phyloP scores from a whole-genome alignment of 2,888 invertebrate genomes.

The Scaptomyza flava region DNA sequence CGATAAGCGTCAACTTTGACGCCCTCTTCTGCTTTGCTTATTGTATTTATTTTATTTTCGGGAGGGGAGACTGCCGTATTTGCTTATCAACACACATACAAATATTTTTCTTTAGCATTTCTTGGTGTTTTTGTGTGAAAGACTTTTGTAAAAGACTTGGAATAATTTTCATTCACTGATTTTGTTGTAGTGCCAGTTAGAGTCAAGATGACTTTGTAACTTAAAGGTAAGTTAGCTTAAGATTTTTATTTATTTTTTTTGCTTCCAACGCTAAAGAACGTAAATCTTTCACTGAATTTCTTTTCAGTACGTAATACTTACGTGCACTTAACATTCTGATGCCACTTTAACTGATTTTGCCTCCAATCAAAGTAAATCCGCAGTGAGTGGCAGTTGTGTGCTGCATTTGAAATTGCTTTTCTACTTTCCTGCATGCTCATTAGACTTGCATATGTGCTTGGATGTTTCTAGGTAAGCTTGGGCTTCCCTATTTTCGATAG shows the following conservation, averaged over 20 bases:
- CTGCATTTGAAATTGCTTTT: constrained; percentile 39
- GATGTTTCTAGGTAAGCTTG: constrained; percentile 30
- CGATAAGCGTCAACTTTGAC: constrained; percentile 77
- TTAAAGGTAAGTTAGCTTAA: not conserved
- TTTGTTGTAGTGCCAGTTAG: constrained; percentile 19
- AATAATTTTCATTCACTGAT: not conserved
- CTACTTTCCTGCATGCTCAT: constrained; percentile 42
- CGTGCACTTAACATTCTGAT: constrained; percentile 24
- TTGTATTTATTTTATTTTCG: constrained; percentile 26
- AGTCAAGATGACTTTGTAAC: constrained; percentile 1
- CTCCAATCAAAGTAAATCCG: constrained; percentile 48
- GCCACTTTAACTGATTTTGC: constrained; percentile 30
- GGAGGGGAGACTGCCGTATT: constrained; percentile 12
- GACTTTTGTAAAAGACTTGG: constrained; percentile 35
- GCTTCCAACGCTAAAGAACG: not conserved
- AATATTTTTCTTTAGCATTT: constrained; percentile 2
- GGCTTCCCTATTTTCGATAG: constrained; percentile 39
- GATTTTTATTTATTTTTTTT: not conserved
- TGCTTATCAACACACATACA: constrained; percentile 47
- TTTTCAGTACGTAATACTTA: not conserved
- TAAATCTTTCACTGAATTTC: not conserved
- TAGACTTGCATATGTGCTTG: constrained; percentile 62
- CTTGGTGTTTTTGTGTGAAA: not conserved
- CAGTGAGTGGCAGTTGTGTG: constrained; percentile 29
- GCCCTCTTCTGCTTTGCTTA: constrained; percentile 44